phyloP scores from a whole-genome alignment of 2,113 vertebrate genomes.

The Rattus rattus region DNA sequence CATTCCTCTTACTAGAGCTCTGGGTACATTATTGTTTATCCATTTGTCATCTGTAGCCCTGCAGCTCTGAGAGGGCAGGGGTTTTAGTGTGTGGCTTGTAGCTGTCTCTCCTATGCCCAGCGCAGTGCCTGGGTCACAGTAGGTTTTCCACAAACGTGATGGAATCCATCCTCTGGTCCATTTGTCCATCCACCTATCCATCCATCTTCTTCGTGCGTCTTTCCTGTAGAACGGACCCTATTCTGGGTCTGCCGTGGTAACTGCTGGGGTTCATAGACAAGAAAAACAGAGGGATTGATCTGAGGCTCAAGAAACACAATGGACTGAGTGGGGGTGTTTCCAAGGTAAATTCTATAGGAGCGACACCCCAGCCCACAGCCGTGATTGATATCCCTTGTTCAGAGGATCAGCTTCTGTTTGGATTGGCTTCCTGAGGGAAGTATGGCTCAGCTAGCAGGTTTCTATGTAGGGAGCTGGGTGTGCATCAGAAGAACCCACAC shows the following conservation, averaged over 20 bases:
- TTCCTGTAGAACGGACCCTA: neutral
- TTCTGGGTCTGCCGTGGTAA: neutral
- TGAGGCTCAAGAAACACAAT: neutral
- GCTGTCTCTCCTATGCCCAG: neutral
- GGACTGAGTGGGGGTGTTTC: rapidly evolving
- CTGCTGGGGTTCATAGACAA: neutral
- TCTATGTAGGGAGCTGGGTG: neutral
- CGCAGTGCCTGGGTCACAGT: neutral
- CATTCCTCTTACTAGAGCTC: neutral
- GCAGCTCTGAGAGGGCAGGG: neutral
- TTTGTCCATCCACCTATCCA: neutral
- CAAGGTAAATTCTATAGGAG: no score
- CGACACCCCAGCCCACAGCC: rapidly evolving
- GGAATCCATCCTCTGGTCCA: neutral
- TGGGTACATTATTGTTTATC: neutral
- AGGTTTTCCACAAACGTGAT: neutral
- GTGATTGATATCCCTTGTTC: neutral
- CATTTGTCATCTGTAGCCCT: neutral
- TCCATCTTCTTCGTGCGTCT: neutral
- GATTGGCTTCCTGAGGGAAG: neutral
- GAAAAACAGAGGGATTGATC: neutral
- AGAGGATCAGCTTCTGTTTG: no score
- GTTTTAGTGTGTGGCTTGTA: neutral
- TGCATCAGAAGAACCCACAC: neutral
- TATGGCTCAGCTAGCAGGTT: neutral